These are phyloP conservation scores for Cynoglossus semilaevis DNA, from an alignment of 2,113 vertebrate genomes.

Conservation along the genomic window DNA sequence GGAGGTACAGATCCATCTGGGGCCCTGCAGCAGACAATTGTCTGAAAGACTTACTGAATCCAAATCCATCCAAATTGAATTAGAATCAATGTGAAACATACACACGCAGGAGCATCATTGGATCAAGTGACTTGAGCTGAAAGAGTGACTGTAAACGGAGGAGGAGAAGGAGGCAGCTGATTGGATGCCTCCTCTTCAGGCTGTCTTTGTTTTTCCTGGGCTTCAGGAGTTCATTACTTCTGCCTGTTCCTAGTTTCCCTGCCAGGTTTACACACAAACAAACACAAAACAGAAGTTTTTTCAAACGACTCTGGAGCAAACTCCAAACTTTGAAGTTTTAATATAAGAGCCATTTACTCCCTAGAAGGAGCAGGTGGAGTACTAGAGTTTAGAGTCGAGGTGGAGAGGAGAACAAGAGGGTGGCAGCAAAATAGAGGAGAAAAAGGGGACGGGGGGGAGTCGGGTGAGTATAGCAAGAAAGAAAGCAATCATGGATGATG, in stretches of 20 bases:
- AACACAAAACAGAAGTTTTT: slow-evolving; percentile 20
- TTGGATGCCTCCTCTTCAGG: slow-evolving; percentile 39
- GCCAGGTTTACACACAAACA: slow-evolving; percentile 11
- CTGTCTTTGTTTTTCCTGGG: slow-evolving; percentile 15
- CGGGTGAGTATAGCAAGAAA: slow-evolving; percentile 11
- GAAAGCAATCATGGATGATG: slow-evolving; percentile 37
- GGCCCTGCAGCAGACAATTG: slow-evolving; percentile 73
- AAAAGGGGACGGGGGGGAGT: neutral
- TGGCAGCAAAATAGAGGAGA: neutral
- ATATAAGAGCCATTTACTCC: slow-evolving; percentile 43
- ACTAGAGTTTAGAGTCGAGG: slow-evolving; percentile 17
- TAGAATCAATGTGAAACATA: slow-evolving; percentile 76
- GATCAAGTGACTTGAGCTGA: slow-evolving; percentile 60
- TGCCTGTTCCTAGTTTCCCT: slow-evolving; percentile 14
- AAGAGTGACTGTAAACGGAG: slow-evolving; percentile 41
- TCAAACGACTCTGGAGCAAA: slow-evolving; percentile 19
- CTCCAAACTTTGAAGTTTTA: slow-evolving; percentile 27
- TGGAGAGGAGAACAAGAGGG: too few species aligned
- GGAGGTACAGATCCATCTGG: slow-evolving; percentile 75
- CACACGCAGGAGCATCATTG: slow-evolving; percentile 69
- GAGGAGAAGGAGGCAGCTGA: slow-evolving; percentile 41
- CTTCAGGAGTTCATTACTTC: slow-evolving; percentile 20
- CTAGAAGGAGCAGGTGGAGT: slow-evolving; percentile 14
- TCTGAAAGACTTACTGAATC: slow-evolving; percentile 75
- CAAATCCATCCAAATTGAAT: slow-evolving; percentile 81